Base-by-base conservation (phyloP, 2,113 vertebrate species). In the Cottus gobio region DNA sequence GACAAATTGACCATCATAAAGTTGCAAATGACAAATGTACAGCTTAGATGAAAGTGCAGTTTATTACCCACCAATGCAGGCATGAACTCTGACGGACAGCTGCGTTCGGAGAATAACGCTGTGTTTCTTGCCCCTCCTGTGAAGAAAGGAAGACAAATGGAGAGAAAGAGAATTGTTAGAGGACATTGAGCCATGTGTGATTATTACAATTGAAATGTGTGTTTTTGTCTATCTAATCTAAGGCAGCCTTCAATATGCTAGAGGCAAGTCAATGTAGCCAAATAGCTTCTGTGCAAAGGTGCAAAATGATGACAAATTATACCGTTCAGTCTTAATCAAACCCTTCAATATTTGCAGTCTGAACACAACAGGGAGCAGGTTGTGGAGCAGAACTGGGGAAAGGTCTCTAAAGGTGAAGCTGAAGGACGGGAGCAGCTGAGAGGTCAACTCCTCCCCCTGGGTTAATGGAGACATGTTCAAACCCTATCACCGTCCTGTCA, bases 81-180 rank as follows among this genome's bases (percentile, higher is more conserved):
- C 96, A 10, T 99, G 97, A 80, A 99, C 98, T 94, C 98, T 95
- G 89, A 99, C 96, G 0, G 98, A 99, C 24, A 99, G 95, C 89
- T 98, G 97, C 5, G 97, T 99, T 79, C 98, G 95, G 20, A 99
- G 91, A 90, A 99, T 95, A 85, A 99, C 95, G 83, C 97, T 96
- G 93, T 99, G 96, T 85, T 99, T 99, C 95, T 96, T 99, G 68
- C 97, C 96, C 71, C 97, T 95, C 91, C 98, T 99, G 80, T 80
- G 76, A 83, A 89, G 65, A 77, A 48, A 72, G 77, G 16, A 52
- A 70, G 15, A 61, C 7, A 83, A 81, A 85, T 1, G 16, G 26
- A 77, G 46, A 73, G 46, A 79, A 48, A 80, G 60, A 79, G n/a
- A 66, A 63, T 42, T 54, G 83, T 83, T 75, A 77, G 1, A 68